A percentile compares a stretch with the other conserved stretches of the same genome.
Evolutionary conservation across 2,113 vertebrate species (phyloP).

Genomic region (Heptranchias perlo): DNA sequence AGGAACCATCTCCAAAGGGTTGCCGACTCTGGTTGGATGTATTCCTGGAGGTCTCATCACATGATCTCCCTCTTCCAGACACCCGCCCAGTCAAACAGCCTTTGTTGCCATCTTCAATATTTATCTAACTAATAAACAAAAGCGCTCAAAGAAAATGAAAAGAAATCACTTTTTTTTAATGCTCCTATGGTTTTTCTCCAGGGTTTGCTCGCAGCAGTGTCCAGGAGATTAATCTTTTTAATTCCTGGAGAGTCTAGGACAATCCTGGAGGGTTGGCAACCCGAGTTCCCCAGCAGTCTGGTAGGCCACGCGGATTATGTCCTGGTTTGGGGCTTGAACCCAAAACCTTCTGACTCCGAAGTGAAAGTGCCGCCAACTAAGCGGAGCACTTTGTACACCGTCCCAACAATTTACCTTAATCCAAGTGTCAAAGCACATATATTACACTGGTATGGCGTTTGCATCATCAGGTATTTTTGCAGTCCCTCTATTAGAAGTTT

Average conservation of each 20-base stretch:
- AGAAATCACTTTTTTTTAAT: neutral
- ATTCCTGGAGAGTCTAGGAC: neutral
- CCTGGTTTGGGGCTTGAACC: neutral
- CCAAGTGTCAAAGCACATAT: neutral
- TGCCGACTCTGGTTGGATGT: neutral
- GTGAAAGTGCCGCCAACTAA: neutral
- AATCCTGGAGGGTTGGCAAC: neutral
- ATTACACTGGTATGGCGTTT: neutral
- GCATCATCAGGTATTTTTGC: neutral
- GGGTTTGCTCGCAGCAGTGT: no score
- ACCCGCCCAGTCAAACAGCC: neutral
- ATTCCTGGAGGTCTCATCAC: neutral
- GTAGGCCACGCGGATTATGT: neutral
- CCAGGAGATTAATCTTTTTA: neutral
- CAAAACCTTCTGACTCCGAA: neutral
- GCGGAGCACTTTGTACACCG: neutral
- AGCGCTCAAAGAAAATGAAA: neutral
- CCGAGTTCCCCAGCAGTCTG: no score
- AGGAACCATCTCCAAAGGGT: no score
- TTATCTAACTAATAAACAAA: neutral
- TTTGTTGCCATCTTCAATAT: neutral
- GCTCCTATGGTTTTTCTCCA: neutral
- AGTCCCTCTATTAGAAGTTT: neutral
- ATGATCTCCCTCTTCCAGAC: neutral
- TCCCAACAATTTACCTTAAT: neutral